Percentiles rank a stretch among this genome's conserved stretches.
Conservation (phyloP, 1,140 invertebrate genomes). For the Zaprionus capensis region DNA sequence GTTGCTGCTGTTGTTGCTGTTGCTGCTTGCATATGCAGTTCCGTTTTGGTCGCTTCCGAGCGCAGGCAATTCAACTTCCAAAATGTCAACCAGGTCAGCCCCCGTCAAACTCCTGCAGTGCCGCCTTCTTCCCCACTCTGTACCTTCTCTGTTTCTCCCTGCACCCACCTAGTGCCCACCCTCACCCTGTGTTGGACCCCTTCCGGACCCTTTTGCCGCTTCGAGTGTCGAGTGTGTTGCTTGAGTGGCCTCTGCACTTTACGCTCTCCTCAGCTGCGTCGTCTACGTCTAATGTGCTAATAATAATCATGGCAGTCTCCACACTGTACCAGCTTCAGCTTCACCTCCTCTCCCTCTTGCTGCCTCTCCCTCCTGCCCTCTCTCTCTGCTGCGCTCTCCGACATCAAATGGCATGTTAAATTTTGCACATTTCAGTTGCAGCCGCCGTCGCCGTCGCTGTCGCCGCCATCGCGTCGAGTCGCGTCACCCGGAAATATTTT, state of each 20-base stretch:
- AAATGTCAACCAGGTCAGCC: conserved; percentile 59
- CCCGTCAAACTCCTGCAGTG: not conserved
- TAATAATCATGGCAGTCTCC: conserved; percentile 73
- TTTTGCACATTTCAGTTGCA: conserved; percentile 47
- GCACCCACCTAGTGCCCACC: not conserved
- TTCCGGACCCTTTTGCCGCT: conserved; percentile 16
- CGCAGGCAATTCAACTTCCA: conserved; percentile 24
- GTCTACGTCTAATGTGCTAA: conserved; percentile 74
- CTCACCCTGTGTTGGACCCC: not conserved
- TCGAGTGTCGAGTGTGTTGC: conserved; percentile 77
- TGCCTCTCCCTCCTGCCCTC: not conserved
- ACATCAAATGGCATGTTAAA: conserved; percentile 80
- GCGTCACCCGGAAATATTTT: conserved; percentile 74
- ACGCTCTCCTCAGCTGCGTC: conserved; percentile 42
- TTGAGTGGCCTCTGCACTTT: conserved; percentile 75
- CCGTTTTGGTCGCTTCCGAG: conserved; percentile 63
- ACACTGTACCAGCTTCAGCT: not conserved
- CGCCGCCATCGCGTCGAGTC: conserved; percentile 12
- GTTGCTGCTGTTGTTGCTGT: not conserved
- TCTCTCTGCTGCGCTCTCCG: not conserved
- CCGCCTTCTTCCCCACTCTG: not conserved
- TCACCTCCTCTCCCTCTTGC: not conserved
- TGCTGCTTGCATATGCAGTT: conserved; percentile 75
- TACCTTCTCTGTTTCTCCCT: not conserved
- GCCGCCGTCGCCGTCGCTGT: conserved; percentile 12